Percentiles rank a stretch among this genome's conserved stretches.
These are phyloP conservation scores for Nylanderia fulva DNA, from an alignment of 1,140 invertebrate genomes.

Conservation along the genomic window DNA sequence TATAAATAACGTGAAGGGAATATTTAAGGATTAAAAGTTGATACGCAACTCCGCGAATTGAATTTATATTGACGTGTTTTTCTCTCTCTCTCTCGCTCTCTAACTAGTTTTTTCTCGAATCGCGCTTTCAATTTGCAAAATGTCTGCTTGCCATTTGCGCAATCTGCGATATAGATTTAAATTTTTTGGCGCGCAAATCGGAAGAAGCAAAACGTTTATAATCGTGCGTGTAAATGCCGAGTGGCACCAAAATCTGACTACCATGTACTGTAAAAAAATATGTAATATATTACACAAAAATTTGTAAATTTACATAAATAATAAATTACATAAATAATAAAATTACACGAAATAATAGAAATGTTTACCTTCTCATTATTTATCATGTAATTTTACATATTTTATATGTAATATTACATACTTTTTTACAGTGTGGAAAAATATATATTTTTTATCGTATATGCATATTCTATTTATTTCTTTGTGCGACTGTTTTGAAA, in stretches of 20 bases:
- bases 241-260: background rate
- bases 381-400: no score
- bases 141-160: background rate
- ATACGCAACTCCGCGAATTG: background rate
- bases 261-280: no score
- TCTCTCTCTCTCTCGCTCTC: background rate
- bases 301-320: no score
- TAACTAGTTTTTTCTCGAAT: background rate
- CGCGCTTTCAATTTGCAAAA: background rate
- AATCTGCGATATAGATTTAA: constrained; percentile 15
- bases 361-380: no score
- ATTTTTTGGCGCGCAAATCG: constrained; percentile 23
- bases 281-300: no score
- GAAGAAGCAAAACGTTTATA: background rate
- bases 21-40: constrained; percentile 18
- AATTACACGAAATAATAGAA: no score
- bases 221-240: background rate
- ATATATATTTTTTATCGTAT: background rate
- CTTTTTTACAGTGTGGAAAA: no score
- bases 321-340: no score
- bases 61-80: constrained; percentile 22
- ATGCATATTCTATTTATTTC: background rate
- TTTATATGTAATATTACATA: no score
- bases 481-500: background rate
- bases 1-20: constrained; percentile 14